A percentile compares a stretch with the other conserved stretches of the same genome.
phyloP scores from a whole-genome alignment of 2,797 vertebrate genomes.

The Argyrosomus regius region DNA sequence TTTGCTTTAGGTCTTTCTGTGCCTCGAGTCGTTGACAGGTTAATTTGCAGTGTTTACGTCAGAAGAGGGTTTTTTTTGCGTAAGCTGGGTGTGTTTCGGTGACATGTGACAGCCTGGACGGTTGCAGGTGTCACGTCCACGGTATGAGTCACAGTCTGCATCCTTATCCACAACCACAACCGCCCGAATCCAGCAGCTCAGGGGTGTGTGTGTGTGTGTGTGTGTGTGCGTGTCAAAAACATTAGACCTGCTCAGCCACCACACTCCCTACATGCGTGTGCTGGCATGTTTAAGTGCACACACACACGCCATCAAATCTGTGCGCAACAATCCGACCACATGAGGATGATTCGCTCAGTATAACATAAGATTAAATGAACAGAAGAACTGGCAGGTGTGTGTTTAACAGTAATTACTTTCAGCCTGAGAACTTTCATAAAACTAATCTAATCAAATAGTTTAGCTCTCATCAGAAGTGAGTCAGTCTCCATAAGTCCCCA shows the following conservation, averaged over 20 bases:
- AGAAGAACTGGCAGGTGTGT: too few species aligned
- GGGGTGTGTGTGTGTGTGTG: slow-evolving; percentile 10
- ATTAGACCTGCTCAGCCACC: slow-evolving; percentile 47
- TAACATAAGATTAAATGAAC: neutral
- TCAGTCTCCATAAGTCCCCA: too few species aligned
- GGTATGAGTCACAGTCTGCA: slow-evolving; percentile 75
- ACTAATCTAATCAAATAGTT: too few species aligned
- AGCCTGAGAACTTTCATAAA: too few species aligned
- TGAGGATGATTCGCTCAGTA: slow-evolving; percentile 14
- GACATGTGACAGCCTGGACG: slow-evolving; percentile 52
- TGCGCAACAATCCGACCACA: slow-evolving; percentile 22
- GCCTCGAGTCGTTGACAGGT: neutral
- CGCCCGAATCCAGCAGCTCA: slow-evolving; percentile 31
- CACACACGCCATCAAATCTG: slow-evolving; percentile 19
- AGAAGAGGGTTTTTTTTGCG: slow-evolving; percentile 48
- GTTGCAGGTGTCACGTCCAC: slow-evolving; percentile 63
- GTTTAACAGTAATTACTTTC: too few species aligned
- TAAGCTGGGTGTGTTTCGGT: slow-evolving; percentile 57
- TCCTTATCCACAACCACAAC: slow-evolving; percentile 12
- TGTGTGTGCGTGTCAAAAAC: slow-evolving; percentile 42
- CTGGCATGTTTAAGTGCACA: slow-evolving; percentile 56
- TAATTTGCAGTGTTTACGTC: slow-evolving; percentile 53
- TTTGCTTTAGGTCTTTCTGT: too few species aligned
- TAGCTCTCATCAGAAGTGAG: too few species aligned
- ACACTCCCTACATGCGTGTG: slow-evolving; percentile 66